Conservation (phyloP, 1,140 invertebrate genomes). For the Bathynomus jamesi region DNA sequence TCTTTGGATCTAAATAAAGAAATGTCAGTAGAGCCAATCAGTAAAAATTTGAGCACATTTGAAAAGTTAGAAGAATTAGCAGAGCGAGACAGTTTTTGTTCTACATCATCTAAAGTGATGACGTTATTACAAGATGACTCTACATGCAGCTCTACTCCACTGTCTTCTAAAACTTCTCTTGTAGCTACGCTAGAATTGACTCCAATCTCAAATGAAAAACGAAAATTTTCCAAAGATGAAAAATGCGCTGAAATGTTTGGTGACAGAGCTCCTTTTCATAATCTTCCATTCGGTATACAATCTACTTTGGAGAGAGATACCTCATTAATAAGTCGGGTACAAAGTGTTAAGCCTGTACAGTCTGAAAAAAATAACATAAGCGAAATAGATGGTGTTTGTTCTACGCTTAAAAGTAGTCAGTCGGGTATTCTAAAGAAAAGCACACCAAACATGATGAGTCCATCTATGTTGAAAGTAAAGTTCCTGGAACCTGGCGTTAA, state of each 20-base stretch:
- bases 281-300: not conserved
- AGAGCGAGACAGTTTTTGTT: constrained; percentile 60
- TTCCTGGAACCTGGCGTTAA: constrained; percentile 25
- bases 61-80: constrained; percentile 62
- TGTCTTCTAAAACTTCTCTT: not conserved
- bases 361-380: not conserved
- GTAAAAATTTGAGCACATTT: too few species aligned
- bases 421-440: not conserved
- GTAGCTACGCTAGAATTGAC: not conserved
- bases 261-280: not conserved
- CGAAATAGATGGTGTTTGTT: not conserved
- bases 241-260: not conserved
- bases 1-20: too few species aligned
- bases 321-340: too few species aligned
- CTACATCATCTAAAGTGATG: constrained; percentile 56
- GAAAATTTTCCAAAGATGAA: not conserved
- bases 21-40: too few species aligned
- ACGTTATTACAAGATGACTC: constrained; percentile 46
- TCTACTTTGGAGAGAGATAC: not conserved
- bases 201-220: not conserved
- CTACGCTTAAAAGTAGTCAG: too few species aligned
- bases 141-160: constrained; percentile 45
- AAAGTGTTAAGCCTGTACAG: not conserved
- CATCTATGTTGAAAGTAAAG: constrained; percentile 4
- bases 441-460: not conserved